Evolutionary conservation across 2,888 invertebrate species (phyloP).

Genomic region (Lepidocyrtoides sp.): DNA sequence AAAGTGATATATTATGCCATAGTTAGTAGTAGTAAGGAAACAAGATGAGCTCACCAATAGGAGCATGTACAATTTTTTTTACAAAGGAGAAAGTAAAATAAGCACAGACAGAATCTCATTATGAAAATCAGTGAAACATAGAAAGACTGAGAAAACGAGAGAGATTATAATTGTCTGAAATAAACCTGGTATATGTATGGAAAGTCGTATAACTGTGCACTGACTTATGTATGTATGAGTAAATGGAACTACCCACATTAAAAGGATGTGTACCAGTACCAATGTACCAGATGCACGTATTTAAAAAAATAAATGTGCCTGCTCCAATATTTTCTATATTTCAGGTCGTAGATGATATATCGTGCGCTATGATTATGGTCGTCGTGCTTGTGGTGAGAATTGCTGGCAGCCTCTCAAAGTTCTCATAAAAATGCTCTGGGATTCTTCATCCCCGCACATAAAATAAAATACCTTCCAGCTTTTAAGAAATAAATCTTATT

Average conservation of each 20-base stretch:
- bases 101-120: constrained; percentile 47
- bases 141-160: constrained; percentile 6
- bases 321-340: not conserved
- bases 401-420: constrained; percentile 69
- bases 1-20: too few species aligned
- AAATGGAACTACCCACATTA: not conserved
- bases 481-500: constrained; percentile 70
- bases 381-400: constrained; percentile 33
- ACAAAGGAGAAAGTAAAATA: not conserved
- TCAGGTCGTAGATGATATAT: not conserved
- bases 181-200: too few species aligned
- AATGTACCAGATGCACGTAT: too few species aligned
- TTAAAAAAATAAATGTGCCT: too few species aligned
- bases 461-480: constrained; percentile 63
- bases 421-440: constrained; percentile 58
- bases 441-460: constrained; percentile 19
- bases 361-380: not conserved
- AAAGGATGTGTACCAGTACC: too few species aligned
- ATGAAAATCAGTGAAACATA: constrained; percentile 68
- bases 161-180: constrained; percentile 6
- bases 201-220: not conserved
- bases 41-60: too few species aligned
- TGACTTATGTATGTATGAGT: not conserved
- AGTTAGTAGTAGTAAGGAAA: too few species aligned
- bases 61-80: not conserved